Conservation (phyloP, 2,797 vertebrate genomes). For the Sphenopsis melanotis region DNA sequence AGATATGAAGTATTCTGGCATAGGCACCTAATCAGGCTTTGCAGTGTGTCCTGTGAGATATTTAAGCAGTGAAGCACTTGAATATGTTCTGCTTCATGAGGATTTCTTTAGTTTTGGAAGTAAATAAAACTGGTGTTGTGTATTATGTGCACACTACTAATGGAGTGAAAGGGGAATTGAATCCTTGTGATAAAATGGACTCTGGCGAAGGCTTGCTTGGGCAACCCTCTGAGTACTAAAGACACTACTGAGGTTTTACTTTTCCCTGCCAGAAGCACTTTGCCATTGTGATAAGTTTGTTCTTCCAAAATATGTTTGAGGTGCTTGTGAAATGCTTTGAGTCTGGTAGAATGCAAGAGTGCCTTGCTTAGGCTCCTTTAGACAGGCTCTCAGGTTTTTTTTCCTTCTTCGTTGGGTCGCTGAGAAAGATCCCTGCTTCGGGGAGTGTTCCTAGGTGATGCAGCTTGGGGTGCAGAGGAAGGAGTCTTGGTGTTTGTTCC, state of each 20-base stretch:
- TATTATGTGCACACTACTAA: fast-evolving
- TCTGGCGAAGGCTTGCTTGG: neutral
- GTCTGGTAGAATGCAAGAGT: neutral
- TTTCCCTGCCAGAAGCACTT: neutral
- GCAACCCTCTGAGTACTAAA: neutral
- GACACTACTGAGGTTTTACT: neutral
- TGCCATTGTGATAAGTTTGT: neutral
- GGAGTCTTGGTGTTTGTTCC: neutral
- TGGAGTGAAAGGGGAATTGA: neutral
- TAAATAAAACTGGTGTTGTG: neutral
- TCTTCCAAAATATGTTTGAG: neutral
- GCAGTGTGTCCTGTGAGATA: neutral
- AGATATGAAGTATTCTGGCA: neutral
- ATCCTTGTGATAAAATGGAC: neutral
- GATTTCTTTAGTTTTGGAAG: neutral
- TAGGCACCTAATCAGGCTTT: neutral
- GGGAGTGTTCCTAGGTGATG: neutral
- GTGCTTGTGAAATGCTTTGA: neutral
- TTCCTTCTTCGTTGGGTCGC: fast-evolving
- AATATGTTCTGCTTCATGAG: neutral
- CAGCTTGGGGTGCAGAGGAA: neutral
- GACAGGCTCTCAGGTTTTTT: neutral
- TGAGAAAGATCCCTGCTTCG: neutral
- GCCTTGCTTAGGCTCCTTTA: neutral
- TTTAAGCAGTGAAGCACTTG: neutral